These are phyloP conservation scores for Torymus aiolomorphi DNA, from an alignment of 2,888 invertebrate species.

Conservation along the genomic window DNA sequence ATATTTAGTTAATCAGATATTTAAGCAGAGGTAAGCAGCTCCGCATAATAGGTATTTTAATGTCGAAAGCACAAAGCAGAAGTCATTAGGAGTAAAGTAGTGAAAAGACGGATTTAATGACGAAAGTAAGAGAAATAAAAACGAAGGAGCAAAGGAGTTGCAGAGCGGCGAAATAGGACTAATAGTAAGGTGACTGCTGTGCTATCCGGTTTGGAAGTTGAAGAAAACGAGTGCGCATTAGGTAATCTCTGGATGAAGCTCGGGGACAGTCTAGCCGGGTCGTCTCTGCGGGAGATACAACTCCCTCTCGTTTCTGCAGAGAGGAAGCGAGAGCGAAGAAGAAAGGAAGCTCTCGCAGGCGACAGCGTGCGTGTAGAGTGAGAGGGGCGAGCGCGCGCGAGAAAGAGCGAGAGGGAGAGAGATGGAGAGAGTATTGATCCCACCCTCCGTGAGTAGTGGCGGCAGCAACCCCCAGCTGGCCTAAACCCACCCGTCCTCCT, in stretches of 20 bases:
- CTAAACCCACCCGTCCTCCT: slow-evolving; percentile 76
- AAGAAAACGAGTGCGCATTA: slow-evolving; percentile 41
- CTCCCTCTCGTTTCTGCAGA: not conserved
- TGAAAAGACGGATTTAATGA: slow-evolving; percentile 28
- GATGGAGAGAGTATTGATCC: slow-evolving; percentile 74
- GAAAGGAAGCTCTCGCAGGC: slow-evolving; percentile 1
- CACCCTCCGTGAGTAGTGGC: slow-evolving; percentile 66
- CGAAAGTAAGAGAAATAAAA: not conserved
- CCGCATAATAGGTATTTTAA: too few relatives aligned
- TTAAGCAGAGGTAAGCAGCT: too few relatives aligned
- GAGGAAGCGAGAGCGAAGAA: slow-evolving; percentile 1
- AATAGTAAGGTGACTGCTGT: not conserved
- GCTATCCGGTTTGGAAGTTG: slow-evolving; percentile 38
- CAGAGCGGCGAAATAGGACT: slow-evolving; percentile 18
- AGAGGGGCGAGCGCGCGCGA: slow-evolving; percentile 48
- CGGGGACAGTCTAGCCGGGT: slow-evolving; percentile 69
- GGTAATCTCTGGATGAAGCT: slow-evolving; percentile 49
- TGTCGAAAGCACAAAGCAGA: not conserved
- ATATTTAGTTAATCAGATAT: too few relatives aligned
- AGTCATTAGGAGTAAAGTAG: slow-evolving; percentile 9
- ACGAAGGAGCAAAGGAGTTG: slow-evolving; percentile 1
- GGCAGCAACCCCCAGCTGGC: slow-evolving; percentile 73
- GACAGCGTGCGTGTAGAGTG: slow-evolving; percentile 49
- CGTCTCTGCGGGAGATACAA: slow-evolving; percentile 34
- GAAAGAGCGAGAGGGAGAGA: slow-evolving; percentile 49